Base-by-base conservation (phyloP, 1,140 invertebrate genomes). In the Lasioglossum albipes region DNA sequence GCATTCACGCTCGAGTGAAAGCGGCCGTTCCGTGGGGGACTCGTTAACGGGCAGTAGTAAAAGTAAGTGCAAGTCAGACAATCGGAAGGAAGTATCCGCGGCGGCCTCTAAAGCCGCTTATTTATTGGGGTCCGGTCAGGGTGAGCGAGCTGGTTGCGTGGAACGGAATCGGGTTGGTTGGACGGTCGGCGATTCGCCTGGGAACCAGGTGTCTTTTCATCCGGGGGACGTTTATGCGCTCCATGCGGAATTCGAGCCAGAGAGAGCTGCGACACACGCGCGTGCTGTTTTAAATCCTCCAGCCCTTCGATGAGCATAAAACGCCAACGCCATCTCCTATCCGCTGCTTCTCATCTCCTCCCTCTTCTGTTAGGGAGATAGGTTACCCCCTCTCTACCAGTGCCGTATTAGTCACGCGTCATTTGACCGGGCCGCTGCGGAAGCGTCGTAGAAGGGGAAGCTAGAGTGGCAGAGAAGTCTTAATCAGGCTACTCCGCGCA, bases 1-100 rank as follows among this genome's bases (percentile, higher is more conserved):
- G 18, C 52, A 12, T n/a, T 18, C 61, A 22, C 36, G 16, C 22
- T 41, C 20, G 42, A 18, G 31, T 22, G 65, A 41, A 20, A 61
- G 41, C 31, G 27, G 45, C 16, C 42, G 68, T 54, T 18, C 16
- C 18, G 61, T 52, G 16, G 9, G n/a, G 62, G 49, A 54, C 52
- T 71, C 75, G 67, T 87, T 87, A 87, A 84, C 65, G 49, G 18
- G 10, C 54, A 54, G 78, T 67, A 68, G 72, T 87, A 87, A 87
- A 87, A 84, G 62, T 45, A 73, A 62, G 42, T 61, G 69, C 67
- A 73, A 36, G 62, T 79, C 75, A 61, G 73, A 76, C 86, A 83
- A 87, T 87, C 76, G 82, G 66, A 77, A 64, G 70, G 72, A 81
- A 72, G 65, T 65, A 86, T 83, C 68, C 68, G 66, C 36, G 31